Evolutionary conservation across 2,888 invertebrate species (phyloP).

Genomic region (Amblyjoppa proteus): DNA sequence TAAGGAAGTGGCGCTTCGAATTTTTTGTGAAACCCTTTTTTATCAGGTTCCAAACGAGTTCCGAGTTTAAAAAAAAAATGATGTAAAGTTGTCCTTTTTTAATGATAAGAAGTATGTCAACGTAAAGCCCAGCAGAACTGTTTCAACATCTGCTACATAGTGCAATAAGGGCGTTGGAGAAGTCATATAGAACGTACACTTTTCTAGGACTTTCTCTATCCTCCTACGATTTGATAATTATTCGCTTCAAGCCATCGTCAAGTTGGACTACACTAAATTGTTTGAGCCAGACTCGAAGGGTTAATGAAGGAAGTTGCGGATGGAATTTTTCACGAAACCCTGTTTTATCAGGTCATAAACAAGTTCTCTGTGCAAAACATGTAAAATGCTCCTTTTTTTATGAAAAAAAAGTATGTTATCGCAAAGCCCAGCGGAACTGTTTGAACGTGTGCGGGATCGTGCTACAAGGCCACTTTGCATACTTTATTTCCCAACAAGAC

Average conservation of each 20-base stretch:
- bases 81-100: neutral
- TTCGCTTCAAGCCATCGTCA: no score
- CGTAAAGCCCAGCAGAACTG: no score
- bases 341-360: neutral
- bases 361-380: neutral
- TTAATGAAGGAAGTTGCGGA: neutral
- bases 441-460: neutral
- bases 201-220: no score
- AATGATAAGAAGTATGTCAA: neutral
- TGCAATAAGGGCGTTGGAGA: no score
- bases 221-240: no score
- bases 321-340: neutral
- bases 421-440: neutral
- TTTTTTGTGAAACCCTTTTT: neutral
- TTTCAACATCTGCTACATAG: no score
- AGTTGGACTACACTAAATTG: no score
- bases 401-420: neutral
- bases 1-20: neutral
- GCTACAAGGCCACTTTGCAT: neutral
- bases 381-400: neutral
- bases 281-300: no score
- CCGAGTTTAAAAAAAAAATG: neutral
- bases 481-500: neutral
- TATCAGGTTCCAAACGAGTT: neutral
- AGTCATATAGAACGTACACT: no score